Evolutionary conservation across 2,797 vertebrate species (phyloP).

Genomic region (Pseudotriccus pelzelni): DNA sequence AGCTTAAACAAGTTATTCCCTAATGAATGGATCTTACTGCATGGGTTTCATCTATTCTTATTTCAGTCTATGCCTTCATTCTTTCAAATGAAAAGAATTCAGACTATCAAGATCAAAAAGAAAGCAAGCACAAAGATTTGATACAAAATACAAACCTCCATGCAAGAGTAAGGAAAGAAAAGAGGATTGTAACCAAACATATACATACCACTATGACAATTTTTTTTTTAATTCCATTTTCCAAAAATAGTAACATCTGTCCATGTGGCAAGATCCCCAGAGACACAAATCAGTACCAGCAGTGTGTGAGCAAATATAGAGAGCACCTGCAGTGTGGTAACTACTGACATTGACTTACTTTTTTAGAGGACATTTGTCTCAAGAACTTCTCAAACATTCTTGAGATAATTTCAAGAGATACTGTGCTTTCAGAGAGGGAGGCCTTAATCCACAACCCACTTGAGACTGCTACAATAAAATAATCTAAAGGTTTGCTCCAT

Average conservation of each 20-base stretch:
- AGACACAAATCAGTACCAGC: background rate
- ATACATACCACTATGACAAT: background rate
- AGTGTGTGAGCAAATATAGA: background rate
- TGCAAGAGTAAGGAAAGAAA: background rate
- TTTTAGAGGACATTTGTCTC: background rate
- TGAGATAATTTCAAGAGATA: background rate
- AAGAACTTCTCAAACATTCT: background rate
- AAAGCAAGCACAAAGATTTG: background rate
- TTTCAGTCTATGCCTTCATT: background rate
- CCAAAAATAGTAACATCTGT: background rate
- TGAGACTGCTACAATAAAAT: background rate
- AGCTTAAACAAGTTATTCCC: background rate
- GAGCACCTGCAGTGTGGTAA: background rate
- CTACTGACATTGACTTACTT: constrained; percentile 10
- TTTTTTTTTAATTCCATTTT: background rate
- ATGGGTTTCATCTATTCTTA: background rate
- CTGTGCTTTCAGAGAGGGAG: background rate
- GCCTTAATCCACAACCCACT: background rate
- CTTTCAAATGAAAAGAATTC: background rate
- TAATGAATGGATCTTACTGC: background rate
- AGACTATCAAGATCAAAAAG: background rate
- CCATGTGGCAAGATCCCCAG: background rate
- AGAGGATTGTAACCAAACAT: background rate
- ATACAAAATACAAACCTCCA: background rate
- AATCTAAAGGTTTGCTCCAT: background rate